These are phyloP conservation scores for Bicyclus anynana DNA, from an alignment of 1,140 invertebrate species.

Conservation along the genomic window DNA sequence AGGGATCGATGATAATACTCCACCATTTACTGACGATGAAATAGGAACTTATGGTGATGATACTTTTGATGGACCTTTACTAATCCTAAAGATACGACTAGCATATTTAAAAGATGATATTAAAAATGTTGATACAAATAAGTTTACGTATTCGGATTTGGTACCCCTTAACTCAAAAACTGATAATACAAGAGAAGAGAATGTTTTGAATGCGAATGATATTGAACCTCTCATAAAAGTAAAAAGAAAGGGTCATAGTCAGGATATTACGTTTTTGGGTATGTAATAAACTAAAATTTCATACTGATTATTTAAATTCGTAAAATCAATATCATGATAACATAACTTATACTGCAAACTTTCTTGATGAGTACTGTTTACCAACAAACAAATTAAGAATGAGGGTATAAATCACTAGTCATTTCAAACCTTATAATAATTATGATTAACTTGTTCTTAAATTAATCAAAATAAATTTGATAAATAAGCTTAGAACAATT, in stretches of 20 bases:
- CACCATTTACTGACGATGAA: conserved; percentile 17
- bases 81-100: conserved; percentile 61
- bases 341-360: too few relatives aligned
- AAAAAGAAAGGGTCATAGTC: conserved; percentile 36
- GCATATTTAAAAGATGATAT: conserved; percentile 49
- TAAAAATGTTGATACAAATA: conserved; percentile 28
- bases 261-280: conserved; percentile 30
- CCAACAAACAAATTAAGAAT: too few relatives aligned
- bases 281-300: conserved; percentile 6
- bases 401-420: too few relatives aligned
- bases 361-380: too few relatives aligned
- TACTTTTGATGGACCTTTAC: conserved; percentile 44
- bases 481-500: too few relatives aligned
- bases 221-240: conserved; percentile 40
- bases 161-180: conserved; percentile 28
- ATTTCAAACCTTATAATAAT: too few relatives aligned
- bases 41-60: conserved; percentile 18
- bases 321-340: too few relatives aligned
- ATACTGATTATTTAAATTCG: background rate
- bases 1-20: conserved; percentile 20
- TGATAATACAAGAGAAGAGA: conserved; percentile 22
- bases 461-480: too few relatives aligned
- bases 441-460: too few relatives aligned
- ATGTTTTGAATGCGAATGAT: conserved; percentile 28
- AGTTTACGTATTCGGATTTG: conserved; percentile 27